Conservation (phyloP, 2,888 invertebrate genomes). For the Himalopsyche japonica region DNA sequence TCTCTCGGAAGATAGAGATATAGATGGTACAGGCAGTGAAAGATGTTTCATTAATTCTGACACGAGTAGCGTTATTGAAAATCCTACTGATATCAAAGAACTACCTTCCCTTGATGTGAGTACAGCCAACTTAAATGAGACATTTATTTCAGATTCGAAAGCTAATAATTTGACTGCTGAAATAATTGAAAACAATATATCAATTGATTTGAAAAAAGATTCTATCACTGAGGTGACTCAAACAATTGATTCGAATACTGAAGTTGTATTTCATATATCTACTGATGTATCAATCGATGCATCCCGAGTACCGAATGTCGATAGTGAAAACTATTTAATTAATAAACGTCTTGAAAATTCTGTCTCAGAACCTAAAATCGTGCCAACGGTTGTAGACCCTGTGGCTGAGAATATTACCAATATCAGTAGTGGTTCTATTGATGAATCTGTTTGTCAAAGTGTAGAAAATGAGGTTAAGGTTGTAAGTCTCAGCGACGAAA, state of each 20-base stretch:
- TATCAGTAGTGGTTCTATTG: neutral
- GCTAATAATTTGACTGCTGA: neutral
- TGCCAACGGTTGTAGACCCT: neutral
- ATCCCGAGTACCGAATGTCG: neutral
- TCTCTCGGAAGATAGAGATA: neutral
- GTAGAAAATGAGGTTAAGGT: neutral
- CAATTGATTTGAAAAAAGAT: neutral
- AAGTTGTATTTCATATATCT: neutral
- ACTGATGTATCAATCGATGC: neutral
- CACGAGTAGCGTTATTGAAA: neutral
- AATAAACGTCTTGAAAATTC: too few species aligned
- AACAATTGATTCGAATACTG: neutral
- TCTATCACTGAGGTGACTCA: neutral
- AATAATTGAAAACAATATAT: neutral
- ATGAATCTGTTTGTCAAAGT: neutral
- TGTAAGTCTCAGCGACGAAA: neutral
- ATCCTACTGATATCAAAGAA: neutral
- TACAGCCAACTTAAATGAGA: neutral
- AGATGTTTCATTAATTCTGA: neutral
- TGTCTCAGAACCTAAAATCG: neutral
- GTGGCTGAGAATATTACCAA: neutral
- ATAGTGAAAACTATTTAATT: too few species aligned
- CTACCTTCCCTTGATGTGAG: neutral
- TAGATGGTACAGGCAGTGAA: neutral
- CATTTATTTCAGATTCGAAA: neutral